Base-by-base conservation (phyloP, 2,113 vertebrate species). In the Aspiorhynchus laticeps region DNA sequence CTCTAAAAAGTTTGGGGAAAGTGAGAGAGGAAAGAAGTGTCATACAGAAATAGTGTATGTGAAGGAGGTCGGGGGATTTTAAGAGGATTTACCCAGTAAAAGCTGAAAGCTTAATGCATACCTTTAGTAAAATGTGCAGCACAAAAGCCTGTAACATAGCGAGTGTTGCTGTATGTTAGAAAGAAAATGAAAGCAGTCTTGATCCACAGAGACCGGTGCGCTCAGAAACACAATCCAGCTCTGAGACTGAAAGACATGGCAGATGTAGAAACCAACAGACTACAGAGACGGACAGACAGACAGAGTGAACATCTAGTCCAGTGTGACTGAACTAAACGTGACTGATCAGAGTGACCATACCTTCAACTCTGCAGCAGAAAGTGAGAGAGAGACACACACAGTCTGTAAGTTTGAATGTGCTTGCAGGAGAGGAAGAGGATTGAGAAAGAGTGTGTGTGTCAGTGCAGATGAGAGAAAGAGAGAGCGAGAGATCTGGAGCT, bases 401-500 rank as follows among this genome's bases (percentile, higher is more conserved):
- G 53, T 24, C 63, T 10, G 81, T 51, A 46, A 41, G 69, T 53
- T 53, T 56, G 82, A 84, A 41, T 56, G 48, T 26, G 48, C 46
- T 36, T 73, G 82, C 33, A 11, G 71, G 24, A 73, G 81, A 61
- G 63, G 31, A 56, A 36, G 10, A 51, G 43, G 81, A 53, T n/a
- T 71, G 46, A 53, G 21, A 84, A 38, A 73, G 63, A 36, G 61
- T 79, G 7, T 76, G 74, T 67, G 31, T 65, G 74, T 80, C 41
- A 80, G 48, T 78, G 85, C 15, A 26, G 73, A 79, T 73, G 73
- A 79, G 73, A 33, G 56, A 75, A 80, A 51, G 88, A 63, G 83
- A 80, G 67, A 71, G 48, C 79, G 41, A 71, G 88, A 94, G 93
- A 94, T 94, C 92, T 95, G 91, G 93, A 91, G 92, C 92, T 94